A percentile compares a stretch with the other conserved stretches of the same genome.
Evolutionary conservation across 2,888 invertebrate species (phyloP).

Genomic region (Lydus trimaculatus): DNA sequence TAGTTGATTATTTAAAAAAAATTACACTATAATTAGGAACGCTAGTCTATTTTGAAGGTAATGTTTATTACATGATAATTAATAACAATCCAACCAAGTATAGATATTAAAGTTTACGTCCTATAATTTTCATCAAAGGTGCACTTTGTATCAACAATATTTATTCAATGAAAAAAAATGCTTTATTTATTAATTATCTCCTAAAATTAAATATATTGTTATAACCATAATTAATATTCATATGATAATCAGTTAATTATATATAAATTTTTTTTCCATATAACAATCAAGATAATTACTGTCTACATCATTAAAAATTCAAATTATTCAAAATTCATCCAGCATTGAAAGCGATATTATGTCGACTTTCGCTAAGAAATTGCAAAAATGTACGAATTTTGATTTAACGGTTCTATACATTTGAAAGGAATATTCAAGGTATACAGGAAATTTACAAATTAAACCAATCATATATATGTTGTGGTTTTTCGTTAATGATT

Average conservation of each 20-base stretch:
- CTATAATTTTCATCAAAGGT: slow-evolving; percentile 48
- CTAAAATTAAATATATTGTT: neutral
- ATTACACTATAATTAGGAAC: slow-evolving; percentile 50
- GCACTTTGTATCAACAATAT: slow-evolving; percentile 31
- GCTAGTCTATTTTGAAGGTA: slow-evolving; percentile 45
- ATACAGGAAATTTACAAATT: neutral
- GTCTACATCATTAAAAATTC: neutral
- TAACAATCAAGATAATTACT: neutral
- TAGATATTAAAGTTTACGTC: slow-evolving; percentile 41
- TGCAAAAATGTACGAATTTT: neutral
- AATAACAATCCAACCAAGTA: slow-evolving; percentile 49
- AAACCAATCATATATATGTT: too few relatives aligned
- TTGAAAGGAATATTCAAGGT: neutral
- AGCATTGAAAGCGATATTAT: neutral
- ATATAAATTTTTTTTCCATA: neutral
- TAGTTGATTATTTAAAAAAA: slow-evolving; percentile 52
- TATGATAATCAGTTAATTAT: neutral
- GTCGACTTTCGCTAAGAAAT: neutral
- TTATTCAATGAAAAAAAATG: neutral
- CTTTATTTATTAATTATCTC: neutral
- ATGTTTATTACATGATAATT: slow-evolving; percentile 51
- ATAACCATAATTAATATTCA: neutral
- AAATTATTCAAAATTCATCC: neutral
- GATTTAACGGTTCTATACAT: neutral
- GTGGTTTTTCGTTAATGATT: too few relatives aligned